phyloP scores from a whole-genome alignment of 2,888 invertebrate genomes.

The Macrophya alboannulata region DNA sequence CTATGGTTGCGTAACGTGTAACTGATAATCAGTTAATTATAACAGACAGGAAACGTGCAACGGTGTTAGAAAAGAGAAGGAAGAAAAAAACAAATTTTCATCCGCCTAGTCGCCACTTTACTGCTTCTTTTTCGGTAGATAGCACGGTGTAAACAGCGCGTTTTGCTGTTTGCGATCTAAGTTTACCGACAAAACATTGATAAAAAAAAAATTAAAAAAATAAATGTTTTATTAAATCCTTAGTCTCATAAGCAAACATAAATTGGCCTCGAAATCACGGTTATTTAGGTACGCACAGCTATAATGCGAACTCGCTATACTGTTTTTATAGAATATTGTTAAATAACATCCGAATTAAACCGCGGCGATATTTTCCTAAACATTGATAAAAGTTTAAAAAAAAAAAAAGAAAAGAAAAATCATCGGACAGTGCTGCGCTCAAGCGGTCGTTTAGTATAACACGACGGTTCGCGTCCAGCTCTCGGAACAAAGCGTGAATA shows the following conservation, averaged over 20 bases:
- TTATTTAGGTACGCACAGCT: too few species aligned
- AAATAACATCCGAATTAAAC: neutral
- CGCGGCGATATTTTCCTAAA: neutral
- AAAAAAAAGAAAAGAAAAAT: neutral
- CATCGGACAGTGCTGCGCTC: conserved; percentile 40
- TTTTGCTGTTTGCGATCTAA: conserved; percentile 11
- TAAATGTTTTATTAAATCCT: conserved; percentile 49
- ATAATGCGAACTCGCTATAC: neutral
- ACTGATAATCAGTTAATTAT: conserved; percentile 35
- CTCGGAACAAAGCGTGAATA: neutral
- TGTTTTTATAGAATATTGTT: neutral
- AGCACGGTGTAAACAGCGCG: conserved; percentile 32
- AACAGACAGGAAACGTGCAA: conserved; percentile 7
- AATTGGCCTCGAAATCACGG: neutral
- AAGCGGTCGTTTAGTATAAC: conserved; percentile 9
- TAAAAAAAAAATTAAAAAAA: too few species aligned
- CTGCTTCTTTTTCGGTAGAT: conserved; percentile 48
- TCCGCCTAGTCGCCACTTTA: conserved; percentile 8
- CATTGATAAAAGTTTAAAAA: too few species aligned
- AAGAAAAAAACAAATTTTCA: neutral
- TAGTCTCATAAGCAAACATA: neutral
- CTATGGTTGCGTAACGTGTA: conserved; percentile 20
- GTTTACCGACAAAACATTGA: conserved; percentile 54
- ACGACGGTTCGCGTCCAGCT: neutral
- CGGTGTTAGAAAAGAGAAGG: conserved; percentile 7